Evolutionary conservation across 2,797 vertebrate species (phyloP), one percentile per base, ranked within the genome.

Genomic region (Rhincodon typus): DNA sequence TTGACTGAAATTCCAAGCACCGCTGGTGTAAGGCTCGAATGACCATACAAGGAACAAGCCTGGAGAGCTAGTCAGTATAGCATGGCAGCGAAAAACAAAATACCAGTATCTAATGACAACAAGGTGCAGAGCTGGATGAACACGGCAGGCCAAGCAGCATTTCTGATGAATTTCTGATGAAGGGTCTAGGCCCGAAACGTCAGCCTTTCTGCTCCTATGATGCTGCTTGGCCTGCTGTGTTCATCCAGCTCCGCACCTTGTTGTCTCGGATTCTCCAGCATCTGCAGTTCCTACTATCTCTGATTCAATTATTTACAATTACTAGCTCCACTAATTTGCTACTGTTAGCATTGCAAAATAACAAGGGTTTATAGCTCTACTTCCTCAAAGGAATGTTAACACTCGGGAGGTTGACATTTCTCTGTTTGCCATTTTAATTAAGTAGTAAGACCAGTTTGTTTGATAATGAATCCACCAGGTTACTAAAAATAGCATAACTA

Each of bases 341-440:
- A 66, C 62, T 69, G 90, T n/a, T 93, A 93, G 10, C 62, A 67
- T 66, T 25, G 90, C 69, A 25, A 38, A 69, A 42, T 93, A 69
- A 93, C 38, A 93, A 38, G 90, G 90, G 34, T 93, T 93, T 93
- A 67, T 38, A 93, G 66, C n/a, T 93, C 62, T 69, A 69, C 90
- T 69, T 93, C 90, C 90, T 69, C 90, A 23, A 93, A 69, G 74
- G 19, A 25, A 21, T 69, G 66, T 67, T 38, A 38, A 91, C 66
- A 62, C 34, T 67, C 88, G 8, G 62, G 88, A 91, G 88, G 57
- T 23, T 91, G 88, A 91, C 57, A 91, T 91, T 91, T 91, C 34
- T n/a, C 62, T 62, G 62, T 38, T 1, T n/a, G 62, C 30, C n/a
- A 42, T 84, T 84, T 84, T 84, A 91, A 67, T 91, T 66, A 91